Conservation (phyloP, 1,140 invertebrate species). For the Lethrus apterus region DNA sequence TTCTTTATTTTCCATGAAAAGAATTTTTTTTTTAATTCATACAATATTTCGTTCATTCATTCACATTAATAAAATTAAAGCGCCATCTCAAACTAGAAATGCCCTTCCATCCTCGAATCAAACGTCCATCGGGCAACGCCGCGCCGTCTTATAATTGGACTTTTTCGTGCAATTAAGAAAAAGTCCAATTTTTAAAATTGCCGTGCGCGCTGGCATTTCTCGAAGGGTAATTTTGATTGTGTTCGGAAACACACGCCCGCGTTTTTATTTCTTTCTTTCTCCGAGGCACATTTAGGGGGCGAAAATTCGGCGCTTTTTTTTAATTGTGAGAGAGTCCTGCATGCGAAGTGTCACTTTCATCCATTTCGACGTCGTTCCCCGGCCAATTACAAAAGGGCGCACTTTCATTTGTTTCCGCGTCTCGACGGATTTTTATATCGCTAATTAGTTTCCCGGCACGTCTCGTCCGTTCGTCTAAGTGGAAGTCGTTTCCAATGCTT, state of each 20-base stretch:
- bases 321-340: slow-evolving; percentile 30
- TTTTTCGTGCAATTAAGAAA: slow-evolving; percentile 35
- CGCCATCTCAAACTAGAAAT: slow-evolving; percentile 7
- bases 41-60: no score
- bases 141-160: slow-evolving; percentile 31
- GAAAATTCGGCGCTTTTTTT: slow-evolving; percentile 17
- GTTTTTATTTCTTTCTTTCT: neutral
- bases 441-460: slow-evolving; percentile 34
- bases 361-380: slow-evolving; percentile 16
- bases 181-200: slow-evolving; percentile 37
- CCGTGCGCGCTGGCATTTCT: slow-evolving; percentile 24
- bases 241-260: slow-evolving; percentile 6
- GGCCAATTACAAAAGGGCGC: slow-evolving; percentile 30
- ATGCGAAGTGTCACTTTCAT: slow-evolving; percentile 32
- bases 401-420: slow-evolving; percentile 33
- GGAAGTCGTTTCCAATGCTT: no score
- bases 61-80: no score
- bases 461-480: no score
- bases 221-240: slow-evolving; percentile 34
- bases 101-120: slow-evolving; percentile 6
- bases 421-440: slow-evolving; percentile 35
- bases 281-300: slow-evolving; percentile 2
- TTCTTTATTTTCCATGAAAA: no score
- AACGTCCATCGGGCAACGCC: slow-evolving; percentile 2
- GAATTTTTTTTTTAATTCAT: no score